phyloP scores from a whole-genome alignment of 2,797 vertebrate genomes.

The Fundulus diaphanus region DNA sequence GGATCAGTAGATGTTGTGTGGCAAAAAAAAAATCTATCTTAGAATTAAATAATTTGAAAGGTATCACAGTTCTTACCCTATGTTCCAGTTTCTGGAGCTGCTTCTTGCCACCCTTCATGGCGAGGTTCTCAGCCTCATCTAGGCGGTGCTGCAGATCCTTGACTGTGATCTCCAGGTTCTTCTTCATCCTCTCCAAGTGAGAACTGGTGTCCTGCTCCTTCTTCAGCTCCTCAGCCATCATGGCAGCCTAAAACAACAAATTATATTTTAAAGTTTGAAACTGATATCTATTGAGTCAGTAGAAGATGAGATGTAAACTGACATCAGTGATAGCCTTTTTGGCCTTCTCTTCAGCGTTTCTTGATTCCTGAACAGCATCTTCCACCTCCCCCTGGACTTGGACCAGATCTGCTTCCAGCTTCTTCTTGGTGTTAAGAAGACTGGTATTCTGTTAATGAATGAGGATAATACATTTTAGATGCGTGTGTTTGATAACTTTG shows the following conservation, averaged over 20 bases:
- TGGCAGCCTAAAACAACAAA: conserved; percentile 55
- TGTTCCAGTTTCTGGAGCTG: conserved; percentile 64
- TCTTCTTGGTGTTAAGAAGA: conserved; percentile 83
- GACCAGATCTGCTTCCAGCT: conserved; percentile 84
- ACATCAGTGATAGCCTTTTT: conserved; percentile 93
- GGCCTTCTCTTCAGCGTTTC: conserved; percentile 91
- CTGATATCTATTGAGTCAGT: too few species aligned
- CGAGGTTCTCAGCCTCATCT: conserved; percentile 86
- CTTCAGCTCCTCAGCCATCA: conserved; percentile 91
- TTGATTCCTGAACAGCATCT: conserved; percentile 84
- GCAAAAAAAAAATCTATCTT: not conserved
- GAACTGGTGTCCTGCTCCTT: conserved; percentile 89
- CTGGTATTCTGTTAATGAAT: conserved; percentile 57
- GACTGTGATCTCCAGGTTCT: conserved; percentile 84
- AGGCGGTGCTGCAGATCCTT: conserved; percentile 75
- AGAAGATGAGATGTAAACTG: conserved; percentile 45
- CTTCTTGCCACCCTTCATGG: conserved; percentile 88
- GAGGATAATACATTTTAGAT: not conserved
- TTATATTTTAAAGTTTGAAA: not conserved
- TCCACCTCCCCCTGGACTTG: conserved; percentile 89
- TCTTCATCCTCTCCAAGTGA: conserved; percentile 89
- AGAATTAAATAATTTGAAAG: not conserved
- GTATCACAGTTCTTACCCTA: not conserved
- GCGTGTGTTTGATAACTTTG: not conserved
- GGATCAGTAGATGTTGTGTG: not conserved